These are phyloP conservation scores for Saimiri boliviensis DNA, from an alignment of 2,113 vertebrate species.

Conservation along the genomic window DNA sequence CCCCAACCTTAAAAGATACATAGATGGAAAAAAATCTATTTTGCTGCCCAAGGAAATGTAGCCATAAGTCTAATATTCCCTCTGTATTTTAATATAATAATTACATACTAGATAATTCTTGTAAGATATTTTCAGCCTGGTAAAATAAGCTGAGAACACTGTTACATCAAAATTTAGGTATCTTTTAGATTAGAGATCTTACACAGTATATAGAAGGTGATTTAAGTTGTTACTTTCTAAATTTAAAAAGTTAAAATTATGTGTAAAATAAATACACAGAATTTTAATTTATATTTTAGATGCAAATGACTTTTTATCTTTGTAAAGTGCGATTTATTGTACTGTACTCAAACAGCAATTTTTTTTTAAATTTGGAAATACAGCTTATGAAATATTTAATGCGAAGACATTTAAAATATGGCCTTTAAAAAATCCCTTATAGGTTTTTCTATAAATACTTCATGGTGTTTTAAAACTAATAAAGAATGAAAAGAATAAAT, in stretches of 20 bases:
- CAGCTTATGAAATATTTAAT: neutral
- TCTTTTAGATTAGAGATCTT: neutral
- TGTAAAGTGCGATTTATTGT: neutral
- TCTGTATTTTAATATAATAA: neutral
- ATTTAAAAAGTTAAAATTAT: neutral
- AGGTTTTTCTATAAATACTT: conserved; percentile 43
- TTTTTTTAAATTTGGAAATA: neutral
- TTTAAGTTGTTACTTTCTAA: conserved; percentile 9
- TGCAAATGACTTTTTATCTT: neutral
- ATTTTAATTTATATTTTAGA: conserved; percentile 39
- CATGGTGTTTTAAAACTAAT: conserved; percentile 5
- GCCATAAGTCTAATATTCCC: neutral
- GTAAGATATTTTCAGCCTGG: neutral
- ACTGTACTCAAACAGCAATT: neutral
- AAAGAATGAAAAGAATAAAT: neutral
- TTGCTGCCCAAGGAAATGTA: conserved; percentile 5
- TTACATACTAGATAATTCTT: neutral
- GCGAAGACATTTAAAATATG: neutral
- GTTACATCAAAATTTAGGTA: neutral
- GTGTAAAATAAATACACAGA: neutral
- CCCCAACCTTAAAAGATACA: neutral
- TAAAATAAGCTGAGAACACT: neutral
- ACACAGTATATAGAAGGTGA: neutral
- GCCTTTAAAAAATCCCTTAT: neutral
- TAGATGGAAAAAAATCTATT: neutral